These are phyloP conservation scores for Haemorhous mexicanus DNA, from an alignment of 2,113 vertebrate species.

Conservation along the genomic window DNA sequence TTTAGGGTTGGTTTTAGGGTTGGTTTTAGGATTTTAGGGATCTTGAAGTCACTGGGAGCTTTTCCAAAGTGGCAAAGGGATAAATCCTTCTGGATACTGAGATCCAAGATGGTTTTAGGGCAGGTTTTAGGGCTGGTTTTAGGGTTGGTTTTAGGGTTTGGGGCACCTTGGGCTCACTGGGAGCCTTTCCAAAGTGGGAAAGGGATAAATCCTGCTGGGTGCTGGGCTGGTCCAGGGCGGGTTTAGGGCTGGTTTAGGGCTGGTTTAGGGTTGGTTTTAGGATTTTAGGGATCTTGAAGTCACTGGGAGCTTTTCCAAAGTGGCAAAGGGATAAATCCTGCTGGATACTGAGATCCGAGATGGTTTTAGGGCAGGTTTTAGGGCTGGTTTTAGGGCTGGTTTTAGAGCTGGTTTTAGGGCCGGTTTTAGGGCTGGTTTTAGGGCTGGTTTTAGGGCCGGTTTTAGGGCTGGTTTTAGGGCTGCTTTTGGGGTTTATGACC, in stretches of 20 bases:
- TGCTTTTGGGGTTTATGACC: not conserved
- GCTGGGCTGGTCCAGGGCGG: not conserved
- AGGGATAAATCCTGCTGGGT: not conserved
- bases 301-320: accelerated
- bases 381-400: too few species aligned
- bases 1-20: too few species aligned
- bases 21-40: too few species aligned
- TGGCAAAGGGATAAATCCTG: accelerated
- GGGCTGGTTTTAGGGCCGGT: not conserved
- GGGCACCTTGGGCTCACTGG: not conserved
- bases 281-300: accelerated
- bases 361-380: not conserved
- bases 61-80: too few species aligned
- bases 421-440: not conserved
- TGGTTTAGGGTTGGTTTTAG: not conserved
- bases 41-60: too few species aligned
- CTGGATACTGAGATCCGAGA: not conserved
- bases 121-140: too few species aligned
- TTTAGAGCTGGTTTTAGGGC: not conserved
- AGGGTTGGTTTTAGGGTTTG: too few species aligned
- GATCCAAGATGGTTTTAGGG: too few species aligned
- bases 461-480: not conserved
- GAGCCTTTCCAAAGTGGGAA: accelerated
- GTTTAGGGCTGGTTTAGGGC: too few species aligned
- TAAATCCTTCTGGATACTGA: too few species aligned